Base-by-base conservation (phyloP, 2,113 vertebrate genomes). In the Hoplias malabaricus region DNA sequence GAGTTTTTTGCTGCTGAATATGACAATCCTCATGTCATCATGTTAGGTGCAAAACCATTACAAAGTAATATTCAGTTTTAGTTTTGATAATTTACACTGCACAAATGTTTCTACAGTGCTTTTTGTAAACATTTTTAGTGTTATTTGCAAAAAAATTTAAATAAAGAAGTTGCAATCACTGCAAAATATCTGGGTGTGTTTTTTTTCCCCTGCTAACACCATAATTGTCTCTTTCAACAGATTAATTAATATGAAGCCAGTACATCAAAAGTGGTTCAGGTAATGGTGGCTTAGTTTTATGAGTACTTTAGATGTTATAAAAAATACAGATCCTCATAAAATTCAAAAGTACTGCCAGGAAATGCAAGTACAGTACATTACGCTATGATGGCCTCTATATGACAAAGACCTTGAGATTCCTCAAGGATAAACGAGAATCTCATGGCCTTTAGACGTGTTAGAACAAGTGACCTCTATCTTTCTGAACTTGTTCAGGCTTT, bases 81-180 rank as follows among this genome's bases (percentile, higher is more conserved):
- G 88, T 93, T 93, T 92, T 93, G 90, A 93, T 92, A 92, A 92
- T 92, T 91, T 89, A 91, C 90, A 92, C 89, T 92, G 92, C 91
- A 92, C 92, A 92, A 83, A 92, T 87, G 88, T 93, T 93, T 93
- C 85, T 93, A 92, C 88, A 89, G 89, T 92, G 91, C 90, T 89
- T 93, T 78, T 93, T 93, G 89, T 93, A 93, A 92, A 92, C 84
- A 91, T 93, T 93, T 93, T 84, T 93, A 92, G 92, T 92, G 92
- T 92, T 59, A 91, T 93, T 93, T 93, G 84, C 92, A 92, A 89
- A 88, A 91, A 88, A 82, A 89, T 1, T 88, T 85, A 86, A 62
- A 61, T 77, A 79, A 80, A 75, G 72, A 89, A 86, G 79, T 86
- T 89, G 87, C 83, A 77, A n/a, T 81, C 75, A 82, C 67, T 88